Conservation (phyloP, 2,888 invertebrate species). For the Phytoseiulus persimilis region DNA sequence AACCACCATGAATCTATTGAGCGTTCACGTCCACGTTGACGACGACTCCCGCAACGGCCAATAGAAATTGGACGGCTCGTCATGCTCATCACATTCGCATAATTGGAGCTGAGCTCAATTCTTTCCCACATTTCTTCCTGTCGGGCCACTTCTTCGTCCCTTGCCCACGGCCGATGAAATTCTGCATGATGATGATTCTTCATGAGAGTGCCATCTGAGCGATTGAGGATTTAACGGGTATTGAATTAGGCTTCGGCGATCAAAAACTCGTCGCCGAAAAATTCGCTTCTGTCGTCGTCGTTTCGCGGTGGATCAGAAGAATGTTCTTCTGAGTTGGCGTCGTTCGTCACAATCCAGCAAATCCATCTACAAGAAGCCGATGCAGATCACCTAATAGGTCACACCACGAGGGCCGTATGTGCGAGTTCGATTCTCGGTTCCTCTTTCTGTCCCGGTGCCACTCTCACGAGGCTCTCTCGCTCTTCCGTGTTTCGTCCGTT, state of each 20-base stretch:
- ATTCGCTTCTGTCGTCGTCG: background rate
- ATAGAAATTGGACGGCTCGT: background rate
- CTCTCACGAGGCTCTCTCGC: background rate
- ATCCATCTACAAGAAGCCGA: background rate
- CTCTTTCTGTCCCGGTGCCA: background rate
- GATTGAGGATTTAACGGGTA: background rate
- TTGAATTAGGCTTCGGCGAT: background rate
- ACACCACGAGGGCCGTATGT: background rate
- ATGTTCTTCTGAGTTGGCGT: background rate
- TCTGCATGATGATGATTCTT: background rate
- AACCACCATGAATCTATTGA: background rate
- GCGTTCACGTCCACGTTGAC: background rate
- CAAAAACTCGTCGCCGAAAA: background rate
- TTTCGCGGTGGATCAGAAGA: background rate
- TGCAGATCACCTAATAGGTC: background rate
- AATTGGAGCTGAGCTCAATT: background rate
- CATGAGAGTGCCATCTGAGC: background rate
- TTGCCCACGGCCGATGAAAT: background rate
- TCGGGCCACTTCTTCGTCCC: background rate
- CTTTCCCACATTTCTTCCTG: background rate
- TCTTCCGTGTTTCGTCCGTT: background rate
- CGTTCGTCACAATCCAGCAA: background rate
- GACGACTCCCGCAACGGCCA: background rate
- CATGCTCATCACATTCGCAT: constrained; percentile 5
- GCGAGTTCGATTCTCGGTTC: background rate